phyloP scores from a whole-genome alignment of 2,113 vertebrate species.

The Globicephala melas region DNA sequence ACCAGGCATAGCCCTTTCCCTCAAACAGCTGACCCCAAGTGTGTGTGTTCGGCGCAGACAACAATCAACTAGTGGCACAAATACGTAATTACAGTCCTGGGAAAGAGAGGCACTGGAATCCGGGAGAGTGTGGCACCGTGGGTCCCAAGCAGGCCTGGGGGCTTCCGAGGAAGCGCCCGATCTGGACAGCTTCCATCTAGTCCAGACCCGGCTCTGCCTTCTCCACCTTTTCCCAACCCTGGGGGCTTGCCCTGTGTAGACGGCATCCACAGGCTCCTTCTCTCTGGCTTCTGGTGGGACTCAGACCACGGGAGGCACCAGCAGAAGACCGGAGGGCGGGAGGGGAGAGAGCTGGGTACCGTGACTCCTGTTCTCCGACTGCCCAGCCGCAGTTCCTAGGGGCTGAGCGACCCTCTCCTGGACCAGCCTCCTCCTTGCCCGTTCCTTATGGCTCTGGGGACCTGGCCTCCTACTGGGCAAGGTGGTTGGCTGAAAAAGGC shows the following conservation, averaged over 20 bases:
- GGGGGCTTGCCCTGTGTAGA: neutral
- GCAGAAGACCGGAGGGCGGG: neutral
- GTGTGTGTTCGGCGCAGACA: neutral
- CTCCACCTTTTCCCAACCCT: neutral
- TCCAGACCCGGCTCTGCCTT: neutral
- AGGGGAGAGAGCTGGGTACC: neutral
- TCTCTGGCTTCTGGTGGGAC: neutral
- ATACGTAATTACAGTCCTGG: rapidly evolving
- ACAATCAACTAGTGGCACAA: neutral
- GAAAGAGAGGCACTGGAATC: too few species aligned
- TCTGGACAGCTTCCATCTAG: rapidly evolving
- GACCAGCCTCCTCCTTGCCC: neutral
- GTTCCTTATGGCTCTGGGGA: rapidly evolving
- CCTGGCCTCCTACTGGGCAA: rapidly evolving
- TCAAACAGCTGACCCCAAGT: neutral
- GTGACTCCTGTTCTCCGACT: rapidly evolving
- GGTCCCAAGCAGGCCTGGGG: neutral
- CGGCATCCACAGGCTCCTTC: neutral
- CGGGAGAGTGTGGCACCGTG: neutral
- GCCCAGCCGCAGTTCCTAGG: rapidly evolving
- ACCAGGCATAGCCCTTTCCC: rapidly evolving
- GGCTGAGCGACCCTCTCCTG: rapidly evolving
- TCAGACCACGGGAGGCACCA: neutral
- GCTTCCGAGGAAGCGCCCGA: neutral
- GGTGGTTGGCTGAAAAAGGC: neutral